Evolutionary conservation across 2,888 invertebrate species (phyloP), one percentile per base, ranked within the genome.

Genomic region (Thelaira solivaga): DNA sequence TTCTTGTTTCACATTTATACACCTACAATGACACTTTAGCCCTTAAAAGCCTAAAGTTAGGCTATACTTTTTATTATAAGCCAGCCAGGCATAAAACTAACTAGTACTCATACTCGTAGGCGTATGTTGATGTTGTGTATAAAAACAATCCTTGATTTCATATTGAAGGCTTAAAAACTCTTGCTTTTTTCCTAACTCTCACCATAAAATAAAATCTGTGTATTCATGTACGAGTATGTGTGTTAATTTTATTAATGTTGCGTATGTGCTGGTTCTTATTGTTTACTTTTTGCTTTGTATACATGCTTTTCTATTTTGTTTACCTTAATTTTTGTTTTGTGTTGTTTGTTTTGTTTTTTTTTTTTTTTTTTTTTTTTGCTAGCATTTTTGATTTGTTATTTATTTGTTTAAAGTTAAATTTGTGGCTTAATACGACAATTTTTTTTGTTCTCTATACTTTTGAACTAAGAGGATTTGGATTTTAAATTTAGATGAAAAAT

Each of bases 331-430:
- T 55, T 43, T 36, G 34, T 34, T 51, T 6, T 71, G 51, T 13
- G n/a, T 49, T 36, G 34, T 45, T 8, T 57, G 61, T 31, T 47
- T 49, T 77, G 64, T 77, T 77, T 73, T 29, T 62, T 55, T 43
- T 36, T 24, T 34, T 51, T 6, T 71, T 41, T 13, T 26, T 36
- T 10, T 36, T 49, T 41, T 68, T 64, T 72, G 41, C n/a, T 26
- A 49, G 73, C 68, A 77, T 69, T 73, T 77, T 68, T 73, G 77
- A 77, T 77, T 77, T 73, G 77, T 73, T 73, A 45, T 73, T 43
- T 71, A 73, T 77, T 77, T 77, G 62, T 73, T 73, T 73, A 68
- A 68, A 77, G 68, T 64, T 73, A 68, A 77, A 73, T 73, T 77
- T 77, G 73, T 73, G 73, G 77, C 77, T 77, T 77, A 73, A 77